Conservation (phyloP, 2,888 invertebrate genomes). For the Drosophila tripunctata region DNA sequence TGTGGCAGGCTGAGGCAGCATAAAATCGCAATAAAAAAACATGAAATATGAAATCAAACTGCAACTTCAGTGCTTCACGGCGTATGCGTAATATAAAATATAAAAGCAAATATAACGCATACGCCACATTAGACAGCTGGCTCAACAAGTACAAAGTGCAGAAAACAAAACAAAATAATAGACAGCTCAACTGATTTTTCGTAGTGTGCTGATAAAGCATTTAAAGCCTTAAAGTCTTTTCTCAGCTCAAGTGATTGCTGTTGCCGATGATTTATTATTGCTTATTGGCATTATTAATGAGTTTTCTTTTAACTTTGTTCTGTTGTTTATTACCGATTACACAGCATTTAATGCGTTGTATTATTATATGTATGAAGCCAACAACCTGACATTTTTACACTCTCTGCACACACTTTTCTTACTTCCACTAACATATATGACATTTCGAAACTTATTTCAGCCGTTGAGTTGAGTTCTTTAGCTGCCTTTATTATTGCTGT, state of each 20-base stretch:
- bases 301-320: neutral
- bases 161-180: neutral
- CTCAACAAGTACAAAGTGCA: neutral
- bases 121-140: conserved; percentile 3
- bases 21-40: conserved; percentile 37
- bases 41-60: conserved; percentile 22
- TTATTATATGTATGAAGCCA: no score
- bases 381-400: conserved; percentile 35
- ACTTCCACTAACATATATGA: no score
- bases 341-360: conserved; percentile 32
- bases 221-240: neutral
- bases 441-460: conserved; percentile 29
- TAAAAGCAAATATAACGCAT: conserved; percentile 24
- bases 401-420: no score
- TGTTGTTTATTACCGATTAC: conserved; percentile 20
- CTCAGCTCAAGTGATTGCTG: neutral
- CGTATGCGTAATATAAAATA: conserved; percentile 33
- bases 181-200: neutral
- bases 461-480: conserved; percentile 6
- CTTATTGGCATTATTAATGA: conserved; percentile 13
- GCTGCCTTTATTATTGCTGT: neutral
- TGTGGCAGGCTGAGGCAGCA: neutral
- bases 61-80: conserved; percentile 30
- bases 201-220: neutral
- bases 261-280: conserved; percentile 3